These are phyloP conservation scores for Microplitis manilae DNA, from an alignment of 2,888 invertebrate genomes.

Conservation along the genomic window DNA sequence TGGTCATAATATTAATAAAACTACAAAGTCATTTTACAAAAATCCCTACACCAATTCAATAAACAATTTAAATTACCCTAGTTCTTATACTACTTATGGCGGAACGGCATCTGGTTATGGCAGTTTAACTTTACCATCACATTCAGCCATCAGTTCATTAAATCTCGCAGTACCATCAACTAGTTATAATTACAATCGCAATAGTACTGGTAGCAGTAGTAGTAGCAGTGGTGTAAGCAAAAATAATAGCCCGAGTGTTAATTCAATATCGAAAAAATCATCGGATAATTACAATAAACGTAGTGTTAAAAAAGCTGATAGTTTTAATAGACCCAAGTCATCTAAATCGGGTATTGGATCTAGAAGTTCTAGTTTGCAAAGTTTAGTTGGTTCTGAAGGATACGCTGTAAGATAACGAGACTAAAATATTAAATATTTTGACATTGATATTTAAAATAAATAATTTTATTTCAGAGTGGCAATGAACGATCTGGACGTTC, in stretches of 20 bases:
- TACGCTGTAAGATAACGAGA: constrained; percentile 80
- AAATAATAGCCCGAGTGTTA: constrained; percentile 48
- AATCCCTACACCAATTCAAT: constrained; percentile 68
- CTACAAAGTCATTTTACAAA: constrained; percentile 56
- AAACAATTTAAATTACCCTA: constrained; percentile 72
- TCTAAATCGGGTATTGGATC: constrained; percentile 62
- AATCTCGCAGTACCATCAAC: constrained; percentile 75
- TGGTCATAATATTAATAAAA: constrained; percentile 54
- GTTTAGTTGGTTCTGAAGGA: constrained; percentile 80
- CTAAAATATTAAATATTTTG: constrained; percentile 33
- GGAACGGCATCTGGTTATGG: constrained; percentile 80
- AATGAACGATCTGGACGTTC: constrained; percentile 79
- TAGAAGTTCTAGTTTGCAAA: constrained; percentile 68
- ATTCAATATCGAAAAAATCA: constrained; percentile 24
- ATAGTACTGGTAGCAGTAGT: constrained; percentile 15
- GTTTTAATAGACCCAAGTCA: constrained; percentile 62
- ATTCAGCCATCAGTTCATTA: constrained; percentile 74
- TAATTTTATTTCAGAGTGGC: constrained; percentile 77
- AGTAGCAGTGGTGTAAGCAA: not conserved
- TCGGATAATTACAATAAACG: constrained; percentile 46
- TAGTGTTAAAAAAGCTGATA: constrained; percentile 60
- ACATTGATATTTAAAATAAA: constrained; percentile 11
- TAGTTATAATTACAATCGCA: constrained; percentile 58
- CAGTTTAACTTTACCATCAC: constrained; percentile 78
- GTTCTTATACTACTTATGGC: constrained; percentile 75